Evolutionary conservation across 2,797 vertebrate genomes (phyloP).

Genomic region (Silurus lanzhouensis): DNA sequence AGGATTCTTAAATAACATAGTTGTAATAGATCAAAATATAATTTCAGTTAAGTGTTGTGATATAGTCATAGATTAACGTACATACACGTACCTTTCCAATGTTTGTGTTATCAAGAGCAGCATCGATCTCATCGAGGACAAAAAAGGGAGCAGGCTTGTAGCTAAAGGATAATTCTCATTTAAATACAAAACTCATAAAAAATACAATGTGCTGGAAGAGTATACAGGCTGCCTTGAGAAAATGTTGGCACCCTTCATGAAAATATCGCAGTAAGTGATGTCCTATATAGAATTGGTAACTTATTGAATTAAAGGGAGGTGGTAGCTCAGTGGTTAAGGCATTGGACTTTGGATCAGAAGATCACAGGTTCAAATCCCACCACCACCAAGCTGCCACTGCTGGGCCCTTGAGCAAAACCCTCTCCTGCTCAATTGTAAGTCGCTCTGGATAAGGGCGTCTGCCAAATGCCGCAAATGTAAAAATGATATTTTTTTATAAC

Average conservation of each 20-base stretch:
- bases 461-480: too few relatives aligned
- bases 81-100: conserved; percentile 84
- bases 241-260: background rate
- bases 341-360: too few relatives aligned
- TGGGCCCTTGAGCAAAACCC: too few relatives aligned
- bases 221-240: background rate
- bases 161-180: conserved; percentile 62
- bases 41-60: background rate
- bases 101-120: conserved; percentile 92
- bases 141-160: conserved; percentile 94
- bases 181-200: background rate
- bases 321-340: too few relatives aligned
- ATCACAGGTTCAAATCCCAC: too few relatives aligned
- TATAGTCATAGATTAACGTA: background rate
- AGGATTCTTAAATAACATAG: background rate
- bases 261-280: background rate
- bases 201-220: background rate
- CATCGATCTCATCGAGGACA: conserved; percentile 92
- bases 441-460: too few relatives aligned
- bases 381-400: too few relatives aligned
- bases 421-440: too few relatives aligned
- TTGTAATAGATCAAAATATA: background rate
- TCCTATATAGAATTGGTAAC: background rate
- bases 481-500: too few relatives aligned
- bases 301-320: background rate